Conservation (phyloP, 2,113 vertebrate genomes). For the Pavo muticus region DNA sequence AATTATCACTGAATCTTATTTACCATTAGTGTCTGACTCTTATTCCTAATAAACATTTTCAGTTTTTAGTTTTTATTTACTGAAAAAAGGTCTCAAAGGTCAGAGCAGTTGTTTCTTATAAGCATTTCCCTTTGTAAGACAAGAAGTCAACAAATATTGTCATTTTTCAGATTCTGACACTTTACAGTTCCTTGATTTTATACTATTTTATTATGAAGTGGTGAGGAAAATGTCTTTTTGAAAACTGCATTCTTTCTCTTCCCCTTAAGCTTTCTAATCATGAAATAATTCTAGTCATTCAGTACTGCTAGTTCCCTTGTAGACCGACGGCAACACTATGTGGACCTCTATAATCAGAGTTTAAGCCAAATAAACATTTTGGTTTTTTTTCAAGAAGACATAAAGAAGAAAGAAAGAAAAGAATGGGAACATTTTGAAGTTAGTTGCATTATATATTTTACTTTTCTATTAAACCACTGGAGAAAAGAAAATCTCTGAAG, state of each 20-base stretch:
- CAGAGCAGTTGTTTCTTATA: neutral
- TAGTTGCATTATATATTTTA: neutral
- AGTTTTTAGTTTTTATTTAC: constrained; percentile 1
- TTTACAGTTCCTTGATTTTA: neutral
- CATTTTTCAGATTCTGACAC: neutral
- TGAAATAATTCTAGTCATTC: neutral
- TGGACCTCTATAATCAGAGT: neutral
- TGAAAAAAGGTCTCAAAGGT: neutral
- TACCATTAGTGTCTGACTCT: neutral
- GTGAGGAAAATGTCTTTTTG: neutral
- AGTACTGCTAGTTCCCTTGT: neutral
- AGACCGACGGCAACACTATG: neutral
- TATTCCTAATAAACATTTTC: neutral
- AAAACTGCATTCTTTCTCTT: neutral
- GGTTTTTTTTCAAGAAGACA: neutral
- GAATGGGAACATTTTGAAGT: neutral
- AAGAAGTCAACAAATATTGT: neutral
- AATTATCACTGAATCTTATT: neutral
- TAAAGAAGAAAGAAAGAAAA: neutral
- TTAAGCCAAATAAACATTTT: neutral
- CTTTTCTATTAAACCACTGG: neutral
- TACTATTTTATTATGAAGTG: neutral
- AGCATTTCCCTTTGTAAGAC: constrained; percentile 5
- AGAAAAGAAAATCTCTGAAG: neutral
- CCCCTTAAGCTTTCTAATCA: neutral